Conservation (phyloP, 2,888 invertebrate species). For the Rhagium mordax region DNA sequence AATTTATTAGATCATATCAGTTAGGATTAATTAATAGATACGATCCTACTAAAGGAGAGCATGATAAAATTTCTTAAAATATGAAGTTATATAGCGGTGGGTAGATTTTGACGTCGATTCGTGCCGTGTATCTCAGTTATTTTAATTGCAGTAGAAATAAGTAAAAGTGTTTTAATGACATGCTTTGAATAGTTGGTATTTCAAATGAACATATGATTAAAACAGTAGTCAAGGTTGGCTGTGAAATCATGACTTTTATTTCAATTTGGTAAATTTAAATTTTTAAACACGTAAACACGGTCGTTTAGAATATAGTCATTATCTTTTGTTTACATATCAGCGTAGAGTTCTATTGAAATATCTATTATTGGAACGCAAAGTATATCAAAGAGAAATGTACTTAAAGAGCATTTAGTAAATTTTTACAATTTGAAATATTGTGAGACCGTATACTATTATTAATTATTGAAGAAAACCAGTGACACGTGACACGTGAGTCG, state of each 20-base stretch:
- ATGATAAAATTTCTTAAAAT: not conserved
- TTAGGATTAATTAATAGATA: slow-evolving; percentile 23
- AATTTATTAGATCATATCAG: slow-evolving; percentile 29
- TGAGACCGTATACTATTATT: too few relatives aligned
- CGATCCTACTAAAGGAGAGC: not conserved
- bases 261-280: slow-evolving; percentile 14
- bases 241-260: slow-evolving; percentile 8
- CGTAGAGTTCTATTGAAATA: too few relatives aligned
- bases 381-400: too few relatives aligned
- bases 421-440: too few relatives aligned
- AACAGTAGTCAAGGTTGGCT: slow-evolving; percentile 19
- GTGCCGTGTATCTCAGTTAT: not conserved
- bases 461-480: too few relatives aligned
- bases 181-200: not conserved
- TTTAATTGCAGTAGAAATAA: not conserved
- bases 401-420: too few relatives aligned
- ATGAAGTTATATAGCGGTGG: not conserved
- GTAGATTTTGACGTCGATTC: slow-evolving; percentile 1
- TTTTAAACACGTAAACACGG: not conserved
- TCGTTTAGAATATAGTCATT: not conserved
- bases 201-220: not conserved
- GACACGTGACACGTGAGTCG: too few relatives aligned
- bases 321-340: not conserved
- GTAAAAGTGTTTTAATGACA: not conserved
- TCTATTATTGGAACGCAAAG: too few relatives aligned